Conservation (phyloP, 2,888 invertebrate genomes). For the Ochropleura leucogaster region DNA sequence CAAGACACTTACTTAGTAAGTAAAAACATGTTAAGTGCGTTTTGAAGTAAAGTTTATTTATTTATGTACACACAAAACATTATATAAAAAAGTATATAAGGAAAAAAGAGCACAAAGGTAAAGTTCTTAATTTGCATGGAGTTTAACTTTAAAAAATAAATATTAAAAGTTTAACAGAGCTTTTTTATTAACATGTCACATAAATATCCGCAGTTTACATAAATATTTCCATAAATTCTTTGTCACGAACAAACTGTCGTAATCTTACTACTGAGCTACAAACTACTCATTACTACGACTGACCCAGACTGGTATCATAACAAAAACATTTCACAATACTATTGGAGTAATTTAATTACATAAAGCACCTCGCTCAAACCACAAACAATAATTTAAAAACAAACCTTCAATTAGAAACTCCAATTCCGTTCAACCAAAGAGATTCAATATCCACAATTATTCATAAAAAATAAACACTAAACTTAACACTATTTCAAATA, state of each 20-base stretch:
- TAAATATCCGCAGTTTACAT: not conserved
- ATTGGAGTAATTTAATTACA: slow-evolving; percentile 67
- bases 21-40: slow-evolving; percentile 16
- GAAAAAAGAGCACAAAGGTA: too few species aligned
- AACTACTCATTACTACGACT: slow-evolving; percentile 34
- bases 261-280: slow-evolving; percentile 17
- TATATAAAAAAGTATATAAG: too few species aligned
- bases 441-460: slow-evolving; percentile 42
- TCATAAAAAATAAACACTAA: slow-evolving; percentile 51
- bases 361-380: slow-evolving; percentile 70
- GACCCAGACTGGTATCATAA: slow-evolving; percentile 67
- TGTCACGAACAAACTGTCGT: slow-evolving; percentile 8
- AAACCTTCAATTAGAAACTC: slow-evolving; percentile 72
- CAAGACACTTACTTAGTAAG: not conserved
- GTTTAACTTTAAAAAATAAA: not conserved
- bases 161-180: not conserved
- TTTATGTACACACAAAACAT: too few species aligned
- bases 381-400: slow-evolving; percentile 64
- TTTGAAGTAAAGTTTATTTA: slow-evolving; percentile 12
- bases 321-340: slow-evolving; percentile 78
- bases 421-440: slow-evolving; percentile 44
- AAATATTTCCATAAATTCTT: not conserved
- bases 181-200: not conserved
- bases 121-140: not conserved
- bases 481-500: slow-evolving; percentile 56